Percentiles rank a stretch among this genome's conserved stretches.
phyloP scores from a whole-genome alignment of 2,113 vertebrate genomes.

The Semnornis frantzii region DNA sequence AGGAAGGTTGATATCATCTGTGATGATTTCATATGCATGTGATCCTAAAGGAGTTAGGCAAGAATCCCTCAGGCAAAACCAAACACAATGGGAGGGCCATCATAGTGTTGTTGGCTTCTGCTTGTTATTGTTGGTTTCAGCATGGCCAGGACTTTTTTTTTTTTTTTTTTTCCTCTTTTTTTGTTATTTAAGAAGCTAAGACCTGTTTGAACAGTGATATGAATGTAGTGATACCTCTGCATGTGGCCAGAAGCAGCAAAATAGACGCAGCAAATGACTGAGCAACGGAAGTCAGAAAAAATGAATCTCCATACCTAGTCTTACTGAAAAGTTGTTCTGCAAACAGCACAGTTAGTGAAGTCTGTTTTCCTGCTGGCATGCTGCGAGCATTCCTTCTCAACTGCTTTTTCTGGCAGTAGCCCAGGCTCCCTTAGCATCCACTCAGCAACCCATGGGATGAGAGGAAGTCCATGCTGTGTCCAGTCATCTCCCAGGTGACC shows the following conservation, averaged over 20 bases:
- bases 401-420: background rate
- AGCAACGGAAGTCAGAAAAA: background rate
- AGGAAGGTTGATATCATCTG: background rate
- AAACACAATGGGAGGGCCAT: background rate
- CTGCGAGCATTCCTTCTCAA: background rate
- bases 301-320: background rate
- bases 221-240: background rate
- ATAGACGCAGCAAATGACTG: background rate
- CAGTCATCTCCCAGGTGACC: background rate
- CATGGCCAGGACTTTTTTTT: background rate
- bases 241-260: background rate
- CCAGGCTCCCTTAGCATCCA: background rate
- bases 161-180: background rate
- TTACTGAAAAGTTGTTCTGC: background rate
- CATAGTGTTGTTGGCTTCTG: background rate
- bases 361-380: background rate
- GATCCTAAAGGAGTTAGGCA: background rate
- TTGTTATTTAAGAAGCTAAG: background rate
- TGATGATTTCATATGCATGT: background rate
- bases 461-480: background rate
- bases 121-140: background rate
- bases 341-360: background rate
- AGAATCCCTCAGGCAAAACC: background rate
- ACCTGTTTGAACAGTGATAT: background rate
- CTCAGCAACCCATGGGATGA: fast-evolving